phyloP scores from a whole-genome alignment of 2,888 invertebrate genomes.

The Ennomos fuscantarius region DNA sequence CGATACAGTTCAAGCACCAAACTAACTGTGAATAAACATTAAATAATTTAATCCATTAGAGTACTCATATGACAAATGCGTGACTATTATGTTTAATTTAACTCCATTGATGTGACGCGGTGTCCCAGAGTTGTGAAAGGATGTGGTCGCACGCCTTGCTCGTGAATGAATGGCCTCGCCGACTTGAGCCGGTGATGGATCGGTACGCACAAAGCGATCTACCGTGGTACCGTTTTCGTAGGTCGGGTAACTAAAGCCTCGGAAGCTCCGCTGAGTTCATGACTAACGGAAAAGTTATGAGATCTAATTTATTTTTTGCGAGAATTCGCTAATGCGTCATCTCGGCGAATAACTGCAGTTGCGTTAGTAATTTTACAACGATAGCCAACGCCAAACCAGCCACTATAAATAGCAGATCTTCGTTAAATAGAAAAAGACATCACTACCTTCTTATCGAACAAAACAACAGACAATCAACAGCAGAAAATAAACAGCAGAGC shows the following conservation, averaged over 20 bases:
- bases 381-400: no score
- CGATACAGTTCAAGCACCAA: slow-evolving; percentile 47
- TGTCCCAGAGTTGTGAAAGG: slow-evolving; percentile 27
- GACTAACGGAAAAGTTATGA: background rate
- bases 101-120: slow-evolving; percentile 19
- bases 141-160: slow-evolving; percentile 33
- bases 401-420: no score
- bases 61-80: slow-evolving; percentile 22
- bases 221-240: slow-evolving; percentile 21
- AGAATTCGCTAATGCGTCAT: no score
- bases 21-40: slow-evolving; percentile 37
- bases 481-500: slow-evolving; percentile 1
- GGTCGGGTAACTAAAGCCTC: slow-evolving; percentile 18
- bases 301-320: background rate
- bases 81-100: slow-evolving; percentile 27
- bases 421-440: no score
- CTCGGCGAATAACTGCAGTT: no score
- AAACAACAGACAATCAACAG: no score
- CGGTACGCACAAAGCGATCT: slow-evolving; percentile 24
- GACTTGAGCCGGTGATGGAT: slow-evolving; percentile 20
- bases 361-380: no score
- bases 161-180: slow-evolving; percentile 33
- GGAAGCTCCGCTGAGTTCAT: slow-evolving; percentile 13
- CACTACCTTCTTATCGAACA: no score
- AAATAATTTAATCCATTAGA: slow-evolving; percentile 45